phyloP scores from a whole-genome alignment of 2,113 vertebrate species.

The Pelobates fuscus region DNA sequence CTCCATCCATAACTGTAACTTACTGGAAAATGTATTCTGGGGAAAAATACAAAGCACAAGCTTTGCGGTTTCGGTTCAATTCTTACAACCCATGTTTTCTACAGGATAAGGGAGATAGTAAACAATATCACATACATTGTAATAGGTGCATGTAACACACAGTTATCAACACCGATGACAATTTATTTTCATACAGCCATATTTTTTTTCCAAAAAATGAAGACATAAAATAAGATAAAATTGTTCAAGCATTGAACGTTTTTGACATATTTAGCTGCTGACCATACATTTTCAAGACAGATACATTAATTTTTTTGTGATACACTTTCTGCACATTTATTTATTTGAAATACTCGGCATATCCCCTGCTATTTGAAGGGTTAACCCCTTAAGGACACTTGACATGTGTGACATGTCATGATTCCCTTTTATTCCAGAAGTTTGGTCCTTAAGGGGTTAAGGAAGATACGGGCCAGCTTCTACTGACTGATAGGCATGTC shows the following conservation, averaged over 20 bases:
- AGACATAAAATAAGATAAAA: not conserved
- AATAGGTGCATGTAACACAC: not conserved
- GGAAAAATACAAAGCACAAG: not conserved
- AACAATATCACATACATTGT: not conserved
- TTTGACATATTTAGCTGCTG: not conserved
- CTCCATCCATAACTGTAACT: not conserved
- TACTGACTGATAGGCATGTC: too few species aligned
- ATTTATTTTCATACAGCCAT: not conserved
- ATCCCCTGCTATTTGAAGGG: too few species aligned
- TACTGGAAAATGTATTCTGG: not conserved
- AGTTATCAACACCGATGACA: not conserved
- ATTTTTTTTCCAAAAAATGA: not conserved
- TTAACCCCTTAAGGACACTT: too few species aligned
- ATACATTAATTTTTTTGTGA: not conserved
- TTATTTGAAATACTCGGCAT: not conserved
- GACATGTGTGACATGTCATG: too few species aligned
- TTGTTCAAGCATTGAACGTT: not conserved
- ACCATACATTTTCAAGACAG: not conserved
- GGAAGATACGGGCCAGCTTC: too few species aligned
- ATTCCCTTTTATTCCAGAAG: too few species aligned
- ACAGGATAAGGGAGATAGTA: not conserved
- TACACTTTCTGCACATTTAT: not conserved
- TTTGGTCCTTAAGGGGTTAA: too few species aligned
- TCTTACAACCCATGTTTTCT: not conserved
- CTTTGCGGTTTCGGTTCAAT: not conserved